These are phyloP conservation scores for Junonia oenone DNA, from an alignment of 2,888 invertebrate species.

Conservation along the genomic window DNA sequence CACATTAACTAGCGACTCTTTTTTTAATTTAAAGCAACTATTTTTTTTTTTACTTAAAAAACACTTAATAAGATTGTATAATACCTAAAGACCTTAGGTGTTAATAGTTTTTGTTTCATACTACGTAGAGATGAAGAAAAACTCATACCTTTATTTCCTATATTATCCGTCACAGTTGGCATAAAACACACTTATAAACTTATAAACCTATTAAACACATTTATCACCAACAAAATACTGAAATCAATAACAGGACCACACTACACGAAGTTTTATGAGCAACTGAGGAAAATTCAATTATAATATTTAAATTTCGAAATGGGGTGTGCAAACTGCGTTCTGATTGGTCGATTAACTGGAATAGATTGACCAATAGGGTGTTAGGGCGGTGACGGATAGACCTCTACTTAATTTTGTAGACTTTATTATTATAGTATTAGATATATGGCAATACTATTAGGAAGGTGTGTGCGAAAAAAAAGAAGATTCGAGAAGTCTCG, in stretches of 20 bases:
- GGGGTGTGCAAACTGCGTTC: conserved; percentile 39
- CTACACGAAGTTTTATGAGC: conserved; percentile 29
- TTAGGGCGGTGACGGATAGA: conserved; percentile 34
- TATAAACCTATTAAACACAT: conserved; percentile 2
- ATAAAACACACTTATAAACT: conserved; percentile 44
- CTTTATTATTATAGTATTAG: neutral
- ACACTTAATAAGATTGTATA: no score
- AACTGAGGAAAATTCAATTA: conserved; percentile 48
- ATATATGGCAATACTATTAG: neutral
- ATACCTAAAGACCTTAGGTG: no score
- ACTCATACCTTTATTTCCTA: conserved; percentile 37
- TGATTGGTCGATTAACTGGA: conserved; percentile 56
- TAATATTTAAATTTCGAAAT: conserved; percentile 52
- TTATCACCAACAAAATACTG: neutral
- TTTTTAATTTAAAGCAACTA: no score
- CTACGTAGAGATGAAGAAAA: no score
- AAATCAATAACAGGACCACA: conserved; percentile 23
- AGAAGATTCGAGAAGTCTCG: no score
- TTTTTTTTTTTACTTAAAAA: no score
- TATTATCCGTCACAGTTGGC: conserved; percentile 60
- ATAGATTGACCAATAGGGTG: conserved; percentile 43
- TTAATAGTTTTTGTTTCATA: no score
- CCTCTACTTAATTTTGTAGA: neutral
- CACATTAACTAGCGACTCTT: no score
- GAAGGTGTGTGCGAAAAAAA: neutral